Conservation (phyloP, 2,113 vertebrate species). For the Bombycilla garrulus region DNA sequence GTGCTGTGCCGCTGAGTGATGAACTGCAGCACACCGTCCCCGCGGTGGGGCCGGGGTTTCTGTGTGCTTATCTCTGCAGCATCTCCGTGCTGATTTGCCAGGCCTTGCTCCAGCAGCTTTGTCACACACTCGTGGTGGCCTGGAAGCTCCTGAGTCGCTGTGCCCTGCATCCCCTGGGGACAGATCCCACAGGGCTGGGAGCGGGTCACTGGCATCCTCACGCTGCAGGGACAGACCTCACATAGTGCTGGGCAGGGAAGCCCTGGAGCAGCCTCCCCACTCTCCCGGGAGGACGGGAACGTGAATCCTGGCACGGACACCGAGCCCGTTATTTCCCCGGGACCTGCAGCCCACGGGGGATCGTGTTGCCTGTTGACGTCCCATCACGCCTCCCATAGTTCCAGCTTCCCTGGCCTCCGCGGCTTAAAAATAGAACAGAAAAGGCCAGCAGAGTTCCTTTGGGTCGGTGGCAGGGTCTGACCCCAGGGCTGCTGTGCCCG, state of each 20-base stretch:
- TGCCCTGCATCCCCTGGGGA: background rate
- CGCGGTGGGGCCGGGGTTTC: background rate
- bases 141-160: background rate
- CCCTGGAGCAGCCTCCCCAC: background rate
- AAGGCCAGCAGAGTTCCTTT: background rate
- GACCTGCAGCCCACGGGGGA: background rate
- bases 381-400: background rate
- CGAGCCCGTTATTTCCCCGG: background rate
- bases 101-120: background rate
- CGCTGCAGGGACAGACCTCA: background rate
- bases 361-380: background rate
- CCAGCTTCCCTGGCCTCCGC: background rate
- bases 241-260: background rate
- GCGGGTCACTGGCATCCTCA: background rate
- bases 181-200: background rate
- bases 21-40: background rate
- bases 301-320: background rate
- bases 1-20: background rate
- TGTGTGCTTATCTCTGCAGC: background rate
- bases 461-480: background rate
- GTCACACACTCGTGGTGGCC: background rate
- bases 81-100: background rate
- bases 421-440: slow-evolving; percentile 50
- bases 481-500: background rate
- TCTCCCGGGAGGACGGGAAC: background rate